phyloP scores from a whole-genome alignment of 2,113 vertebrate genomes.

The Hystrix cristata region DNA sequence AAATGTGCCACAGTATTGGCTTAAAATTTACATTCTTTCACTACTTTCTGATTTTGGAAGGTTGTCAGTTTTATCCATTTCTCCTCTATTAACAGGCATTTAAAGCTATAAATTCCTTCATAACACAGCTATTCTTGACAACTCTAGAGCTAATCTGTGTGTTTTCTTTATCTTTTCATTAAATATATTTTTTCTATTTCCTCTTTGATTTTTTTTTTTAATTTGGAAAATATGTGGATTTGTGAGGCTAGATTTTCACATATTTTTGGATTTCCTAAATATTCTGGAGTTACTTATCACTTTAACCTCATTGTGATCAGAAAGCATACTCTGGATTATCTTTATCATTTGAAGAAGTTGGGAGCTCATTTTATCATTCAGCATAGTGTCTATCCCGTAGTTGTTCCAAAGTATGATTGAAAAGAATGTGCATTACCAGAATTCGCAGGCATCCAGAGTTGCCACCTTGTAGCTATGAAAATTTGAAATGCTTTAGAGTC shows the following conservation, averaged over 20 bases:
- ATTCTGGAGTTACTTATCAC: not conserved
- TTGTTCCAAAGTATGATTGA: not conserved
- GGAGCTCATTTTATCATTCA: not conserved
- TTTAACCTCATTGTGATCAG: not conserved
- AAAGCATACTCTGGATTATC: not conserved
- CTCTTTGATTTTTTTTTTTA: not conserved
- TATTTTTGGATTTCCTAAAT: not conserved
- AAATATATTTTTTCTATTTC: not conserved
- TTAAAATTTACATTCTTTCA: not conserved
- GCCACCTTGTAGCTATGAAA: not conserved
- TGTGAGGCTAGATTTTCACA: not conserved
- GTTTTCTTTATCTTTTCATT: not conserved
- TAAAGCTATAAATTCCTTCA: not conserved
- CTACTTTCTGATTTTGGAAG: not conserved
- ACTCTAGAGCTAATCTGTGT: not conserved
- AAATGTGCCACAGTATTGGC: not conserved
- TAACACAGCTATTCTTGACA: not conserved
- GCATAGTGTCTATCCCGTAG: accelerated
- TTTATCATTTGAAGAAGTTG: not conserved
- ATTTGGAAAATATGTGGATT: not conserved
- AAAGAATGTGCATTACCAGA: not conserved
- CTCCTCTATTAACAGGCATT: not conserved
- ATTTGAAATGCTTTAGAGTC: not conserved
- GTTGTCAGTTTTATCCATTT: not conserved
- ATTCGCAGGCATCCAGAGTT: not conserved